Evolutionary conservation across 2,113 vertebrate genomes (phyloP).

Genomic region (Gambusia affinis): DNA sequence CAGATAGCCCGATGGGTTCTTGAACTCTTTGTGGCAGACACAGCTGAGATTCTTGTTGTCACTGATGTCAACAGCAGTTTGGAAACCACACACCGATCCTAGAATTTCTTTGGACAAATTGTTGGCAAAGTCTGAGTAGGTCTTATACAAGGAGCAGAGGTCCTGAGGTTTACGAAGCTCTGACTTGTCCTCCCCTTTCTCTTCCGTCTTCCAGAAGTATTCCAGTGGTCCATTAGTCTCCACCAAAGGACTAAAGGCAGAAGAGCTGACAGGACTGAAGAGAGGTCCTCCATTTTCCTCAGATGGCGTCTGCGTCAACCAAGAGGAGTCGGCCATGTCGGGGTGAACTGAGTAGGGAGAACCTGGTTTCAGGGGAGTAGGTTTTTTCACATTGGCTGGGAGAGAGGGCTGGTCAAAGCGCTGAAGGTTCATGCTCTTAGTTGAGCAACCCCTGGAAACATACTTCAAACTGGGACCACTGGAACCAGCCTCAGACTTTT

Average conservation of each 20-base stretch:
- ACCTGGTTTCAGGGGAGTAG: constrained; percentile 93
- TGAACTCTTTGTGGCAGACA: constrained; percentile 82
- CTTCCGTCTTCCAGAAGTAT: constrained; percentile 83
- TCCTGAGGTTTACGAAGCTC: constrained; percentile 79
- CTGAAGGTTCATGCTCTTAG: constrained; percentile 90
- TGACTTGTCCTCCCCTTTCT: constrained; percentile 52
- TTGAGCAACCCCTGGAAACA: constrained; percentile 73
- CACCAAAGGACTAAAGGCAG: constrained; percentile 92
- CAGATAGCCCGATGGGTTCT: constrained; percentile 76
- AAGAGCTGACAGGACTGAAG: constrained; percentile 92
- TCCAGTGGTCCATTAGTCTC: constrained; percentile 82
- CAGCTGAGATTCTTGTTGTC: constrained; percentile 84
- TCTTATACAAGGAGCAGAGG: constrained; percentile 79
- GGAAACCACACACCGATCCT: constrained; percentile 85
- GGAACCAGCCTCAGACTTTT: constrained; percentile 60
- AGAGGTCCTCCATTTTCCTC: constrained; percentile 86
- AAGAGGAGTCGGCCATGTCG: constrained; percentile 88
- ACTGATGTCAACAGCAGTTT: constrained; percentile 77
- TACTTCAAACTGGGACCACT: constrained; percentile 70
- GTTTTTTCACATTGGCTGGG: constrained; percentile 92
- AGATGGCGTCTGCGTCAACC: constrained; percentile 81
- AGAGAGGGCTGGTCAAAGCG: constrained; percentile 89
- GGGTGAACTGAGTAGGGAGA: constrained; percentile 82
- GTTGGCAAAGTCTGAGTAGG: constrained; percentile 89
- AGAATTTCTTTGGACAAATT: constrained; percentile 90